phyloP scores from a whole-genome alignment of 2,113 vertebrate species.

The Pitta sordida region DNA sequence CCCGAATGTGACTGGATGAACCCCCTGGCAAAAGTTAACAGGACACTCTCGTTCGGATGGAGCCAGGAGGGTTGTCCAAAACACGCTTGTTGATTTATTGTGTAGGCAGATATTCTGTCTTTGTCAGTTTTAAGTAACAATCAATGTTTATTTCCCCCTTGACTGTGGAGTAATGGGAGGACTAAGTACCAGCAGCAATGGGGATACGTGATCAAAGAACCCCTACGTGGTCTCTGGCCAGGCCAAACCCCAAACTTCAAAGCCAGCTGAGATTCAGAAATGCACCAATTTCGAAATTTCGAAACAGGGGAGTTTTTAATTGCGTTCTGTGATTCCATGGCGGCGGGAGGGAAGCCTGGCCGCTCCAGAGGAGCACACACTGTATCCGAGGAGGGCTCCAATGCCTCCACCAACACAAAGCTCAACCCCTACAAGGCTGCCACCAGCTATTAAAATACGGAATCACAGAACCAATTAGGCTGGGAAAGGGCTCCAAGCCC shows the following conservation, averaged over 20 bases:
- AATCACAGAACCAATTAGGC: neutral
- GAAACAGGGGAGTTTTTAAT: slow-evolving; percentile 2
- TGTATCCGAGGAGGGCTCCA: neutral
- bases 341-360: neutral
- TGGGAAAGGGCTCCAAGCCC: neutral
- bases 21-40: neutral
- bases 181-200: slow-evolving; percentile 20
- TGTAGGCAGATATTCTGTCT: neutral
- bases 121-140: slow-evolving; percentile 34
- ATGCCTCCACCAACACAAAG: slow-evolving; percentile 10
- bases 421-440: neutral
- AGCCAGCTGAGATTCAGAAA: neutral
- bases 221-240: neutral
- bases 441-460: neutral
- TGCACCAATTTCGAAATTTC: slow-evolving; percentile 10
- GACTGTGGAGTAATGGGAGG: neutral
- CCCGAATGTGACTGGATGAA: neutral
- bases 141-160: slow-evolving; percentile 25
- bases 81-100: neutral
- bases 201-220: neutral
- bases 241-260: slow-evolving; percentile 22
- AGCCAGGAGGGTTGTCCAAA: neutral
- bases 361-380: neutral
- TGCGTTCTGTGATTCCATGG: neutral
- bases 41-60: neutral